A percentile compares a stretch with the other conserved stretches of the same genome.
Evolutionary conservation across 2,113 vertebrate species (phyloP).

Genomic region (Antechinus stuartii): DNA sequence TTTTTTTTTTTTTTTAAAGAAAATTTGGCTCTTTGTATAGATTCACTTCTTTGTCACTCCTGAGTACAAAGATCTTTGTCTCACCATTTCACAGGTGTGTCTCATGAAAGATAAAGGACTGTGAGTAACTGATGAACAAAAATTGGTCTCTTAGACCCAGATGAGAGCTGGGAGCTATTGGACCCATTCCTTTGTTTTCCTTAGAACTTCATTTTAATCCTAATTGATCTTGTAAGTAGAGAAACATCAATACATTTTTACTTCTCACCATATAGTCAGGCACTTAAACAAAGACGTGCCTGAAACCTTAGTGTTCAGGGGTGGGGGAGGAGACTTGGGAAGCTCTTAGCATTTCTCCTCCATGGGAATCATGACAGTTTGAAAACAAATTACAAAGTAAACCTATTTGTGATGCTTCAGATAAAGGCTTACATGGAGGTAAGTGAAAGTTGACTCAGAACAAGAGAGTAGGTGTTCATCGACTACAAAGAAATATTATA

Average conservation of each 20-base stretch:
- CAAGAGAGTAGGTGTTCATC: background rate
- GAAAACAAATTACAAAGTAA: background rate
- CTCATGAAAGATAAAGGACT: conserved; percentile 4
- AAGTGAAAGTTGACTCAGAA: background rate
- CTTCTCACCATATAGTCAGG: background rate
- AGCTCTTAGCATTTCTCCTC: background rate
- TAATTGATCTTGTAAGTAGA: background rate
- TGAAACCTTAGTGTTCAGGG: background rate
- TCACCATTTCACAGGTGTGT: conserved; percentile 27
- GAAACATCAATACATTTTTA: background rate
- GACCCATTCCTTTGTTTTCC: background rate
- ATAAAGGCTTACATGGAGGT: background rate
- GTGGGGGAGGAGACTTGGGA: background rate
- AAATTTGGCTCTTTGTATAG: conserved; percentile 13
- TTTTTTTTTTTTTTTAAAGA: background rate
- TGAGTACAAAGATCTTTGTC: conserved; percentile 24
- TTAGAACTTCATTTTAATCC: background rate
- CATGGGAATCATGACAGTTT: background rate
- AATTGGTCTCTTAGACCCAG: background rate
- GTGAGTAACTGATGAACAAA: background rate
- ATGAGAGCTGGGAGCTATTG: background rate
- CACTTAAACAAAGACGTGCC: background rate
- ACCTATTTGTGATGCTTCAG: background rate
- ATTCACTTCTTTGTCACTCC: background rate
- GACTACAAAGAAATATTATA: background rate